These are phyloP conservation scores for Ashinkailepas kermadecensis DNA, from an alignment of 2,888 invertebrate species.

Conservation along the genomic window DNA sequence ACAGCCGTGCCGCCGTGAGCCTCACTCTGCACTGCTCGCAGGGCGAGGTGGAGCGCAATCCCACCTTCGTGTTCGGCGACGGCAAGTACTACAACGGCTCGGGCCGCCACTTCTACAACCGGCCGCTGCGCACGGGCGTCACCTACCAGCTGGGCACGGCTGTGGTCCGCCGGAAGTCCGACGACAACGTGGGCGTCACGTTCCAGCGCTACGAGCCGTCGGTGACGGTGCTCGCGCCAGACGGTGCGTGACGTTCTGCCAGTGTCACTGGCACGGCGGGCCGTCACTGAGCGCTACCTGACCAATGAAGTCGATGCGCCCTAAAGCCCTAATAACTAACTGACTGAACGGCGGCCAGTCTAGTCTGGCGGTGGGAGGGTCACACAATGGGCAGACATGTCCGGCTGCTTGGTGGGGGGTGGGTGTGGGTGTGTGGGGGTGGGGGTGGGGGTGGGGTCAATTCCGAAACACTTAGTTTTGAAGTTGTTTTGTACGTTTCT, in stretches of 20 bases:
- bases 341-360: too few relatives aligned
- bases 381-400: too few relatives aligned
- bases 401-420: too few relatives aligned
- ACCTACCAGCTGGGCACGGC: background rate
- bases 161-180: background rate
- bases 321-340: too few relatives aligned
- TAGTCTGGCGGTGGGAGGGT: too few relatives aligned
- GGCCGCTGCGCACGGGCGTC: background rate
- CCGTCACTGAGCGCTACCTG: too few relatives aligned
- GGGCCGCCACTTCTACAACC: background rate
- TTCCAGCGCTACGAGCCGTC: background rate
- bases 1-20: too few relatives aligned
- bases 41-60: background rate
- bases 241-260: background rate
- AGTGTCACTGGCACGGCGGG: background rate
- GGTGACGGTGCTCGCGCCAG: background rate
- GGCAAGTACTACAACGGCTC: background rate
- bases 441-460: too few relatives aligned
- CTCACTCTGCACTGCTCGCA: background rate
- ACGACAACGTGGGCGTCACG: background rate
- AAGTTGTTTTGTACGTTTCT: too few relatives aligned
- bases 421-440: too few relatives aligned
- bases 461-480: too few relatives aligned
- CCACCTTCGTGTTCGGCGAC: background rate
- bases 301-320: too few relatives aligned